Conservation (phyloP, 2,797 vertebrate species). For the Sphenopsis melanotis region DNA sequence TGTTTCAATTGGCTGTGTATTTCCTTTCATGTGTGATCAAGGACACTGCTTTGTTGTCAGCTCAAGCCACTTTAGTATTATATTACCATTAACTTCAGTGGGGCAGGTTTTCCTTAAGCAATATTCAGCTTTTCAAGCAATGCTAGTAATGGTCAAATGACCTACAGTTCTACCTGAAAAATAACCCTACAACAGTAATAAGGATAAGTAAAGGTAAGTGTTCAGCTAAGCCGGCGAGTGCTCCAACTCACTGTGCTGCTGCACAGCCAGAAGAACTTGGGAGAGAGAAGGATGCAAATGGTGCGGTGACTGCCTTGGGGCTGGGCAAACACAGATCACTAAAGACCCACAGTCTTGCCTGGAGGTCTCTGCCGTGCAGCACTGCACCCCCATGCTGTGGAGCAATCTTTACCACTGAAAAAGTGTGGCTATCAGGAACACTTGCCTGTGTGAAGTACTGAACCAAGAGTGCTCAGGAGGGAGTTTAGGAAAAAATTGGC, state of each 20-base stretch:
- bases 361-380: background rate
- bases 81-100: background rate
- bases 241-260: background rate
- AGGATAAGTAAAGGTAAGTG: background rate
- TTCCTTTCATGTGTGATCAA: background rate
- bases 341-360: background rate
- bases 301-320: background rate
- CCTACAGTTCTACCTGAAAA: background rate
- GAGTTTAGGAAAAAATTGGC: background rate
- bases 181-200: background rate
- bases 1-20: background rate
- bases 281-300: background rate
- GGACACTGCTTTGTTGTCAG: background rate
- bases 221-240: background rate
- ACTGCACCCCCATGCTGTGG: background rate
- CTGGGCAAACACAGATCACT: background rate
- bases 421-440: background rate
- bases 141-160: background rate
- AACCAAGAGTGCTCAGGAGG: background rate
- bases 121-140: background rate
- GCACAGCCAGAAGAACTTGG: fast-evolving
- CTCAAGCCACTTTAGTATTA: background rate
- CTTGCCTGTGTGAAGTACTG: background rate
- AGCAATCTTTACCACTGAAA: background rate
- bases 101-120: background rate